Conservation (phyloP, 2,113 vertebrate species). For the Paramormyrops kingsleyae region DNA sequence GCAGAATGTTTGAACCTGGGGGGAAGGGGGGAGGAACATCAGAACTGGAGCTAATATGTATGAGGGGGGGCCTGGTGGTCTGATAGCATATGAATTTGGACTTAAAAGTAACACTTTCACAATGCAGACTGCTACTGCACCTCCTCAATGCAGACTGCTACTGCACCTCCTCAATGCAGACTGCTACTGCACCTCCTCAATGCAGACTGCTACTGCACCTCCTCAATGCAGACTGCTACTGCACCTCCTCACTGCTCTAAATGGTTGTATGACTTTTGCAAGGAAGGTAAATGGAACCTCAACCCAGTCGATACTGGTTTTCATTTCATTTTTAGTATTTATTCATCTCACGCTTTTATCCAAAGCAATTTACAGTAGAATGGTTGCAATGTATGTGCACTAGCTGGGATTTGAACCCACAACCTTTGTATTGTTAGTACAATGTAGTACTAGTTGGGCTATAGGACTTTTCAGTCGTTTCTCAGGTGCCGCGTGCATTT, state of each 20-base stretch:
- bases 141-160: not conserved
- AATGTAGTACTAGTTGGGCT: not conserved
- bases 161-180: not conserved
- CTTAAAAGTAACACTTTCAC: not conserved
- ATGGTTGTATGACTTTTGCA: not conserved
- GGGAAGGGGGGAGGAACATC: constrained; percentile 1
- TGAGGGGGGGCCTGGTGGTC: not conserved
- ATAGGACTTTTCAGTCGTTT: not conserved
- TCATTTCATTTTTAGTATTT: not conserved
- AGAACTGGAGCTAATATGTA: not conserved
- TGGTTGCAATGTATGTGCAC: no score
- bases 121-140: not conserved
- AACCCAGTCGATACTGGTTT: not conserved
- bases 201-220: not conserved
- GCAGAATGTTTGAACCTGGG: constrained; percentile 88
- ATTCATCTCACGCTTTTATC: not conserved
- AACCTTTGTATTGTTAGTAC: not conserved
- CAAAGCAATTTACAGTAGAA: no score
- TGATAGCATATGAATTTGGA: not conserved
- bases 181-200: not conserved
- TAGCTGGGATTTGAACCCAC: not conserved
- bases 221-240: not conserved
- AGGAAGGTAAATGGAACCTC: not conserved
- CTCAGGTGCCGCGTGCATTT: not conserved
- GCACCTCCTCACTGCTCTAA: not conserved